Percentiles rank a stretch among this genome's conserved stretches.
Evolutionary conservation across 2,888 invertebrate species (phyloP).

Genomic region (Cyclophora punctaria): DNA sequence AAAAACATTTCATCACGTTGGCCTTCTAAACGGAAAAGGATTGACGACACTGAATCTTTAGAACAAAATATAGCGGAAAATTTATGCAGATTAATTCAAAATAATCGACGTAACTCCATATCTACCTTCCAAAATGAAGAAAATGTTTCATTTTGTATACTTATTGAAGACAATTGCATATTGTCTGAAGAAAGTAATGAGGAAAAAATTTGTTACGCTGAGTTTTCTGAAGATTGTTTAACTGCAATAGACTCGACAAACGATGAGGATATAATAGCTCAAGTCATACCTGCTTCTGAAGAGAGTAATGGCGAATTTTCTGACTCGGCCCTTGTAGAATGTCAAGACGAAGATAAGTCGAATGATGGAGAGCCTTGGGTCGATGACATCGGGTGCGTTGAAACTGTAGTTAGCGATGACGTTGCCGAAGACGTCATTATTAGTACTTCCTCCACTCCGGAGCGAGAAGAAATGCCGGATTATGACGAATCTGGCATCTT

Average conservation of each 20-base stretch:
- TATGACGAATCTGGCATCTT: constrained; percentile 25
- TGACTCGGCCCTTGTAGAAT: constrained; percentile 26
- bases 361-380: constrained; percentile 52
- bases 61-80: constrained; percentile 34
- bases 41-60: constrained; percentile 23
- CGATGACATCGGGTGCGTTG: constrained; percentile 61
- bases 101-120: constrained; percentile 57
- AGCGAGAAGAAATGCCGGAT: constrained; percentile 21
- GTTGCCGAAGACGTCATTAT: constrained; percentile 52
- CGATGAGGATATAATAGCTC: constrained; percentile 7
- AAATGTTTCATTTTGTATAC: constrained; percentile 59
- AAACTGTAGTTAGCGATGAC: constrained; percentile 64
- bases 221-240: constrained; percentile 38
- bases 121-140: constrained; percentile 53
- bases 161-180: constrained; percentile 58
- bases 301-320: constrained; percentile 25
- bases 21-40: constrained; percentile 45
- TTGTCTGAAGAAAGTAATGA: constrained; percentile 47
- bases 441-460: constrained; percentile 15
- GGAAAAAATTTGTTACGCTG: constrained; percentile 48
- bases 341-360: constrained; percentile 28
- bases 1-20: constrained; percentile 24
- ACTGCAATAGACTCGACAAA: constrained; percentile 24
- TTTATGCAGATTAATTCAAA: constrained; percentile 43
- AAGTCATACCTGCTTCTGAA: constrained; percentile 5